Conservation (phyloP, 2,888 invertebrate species). For the Oxyteleia sp. region DNA sequence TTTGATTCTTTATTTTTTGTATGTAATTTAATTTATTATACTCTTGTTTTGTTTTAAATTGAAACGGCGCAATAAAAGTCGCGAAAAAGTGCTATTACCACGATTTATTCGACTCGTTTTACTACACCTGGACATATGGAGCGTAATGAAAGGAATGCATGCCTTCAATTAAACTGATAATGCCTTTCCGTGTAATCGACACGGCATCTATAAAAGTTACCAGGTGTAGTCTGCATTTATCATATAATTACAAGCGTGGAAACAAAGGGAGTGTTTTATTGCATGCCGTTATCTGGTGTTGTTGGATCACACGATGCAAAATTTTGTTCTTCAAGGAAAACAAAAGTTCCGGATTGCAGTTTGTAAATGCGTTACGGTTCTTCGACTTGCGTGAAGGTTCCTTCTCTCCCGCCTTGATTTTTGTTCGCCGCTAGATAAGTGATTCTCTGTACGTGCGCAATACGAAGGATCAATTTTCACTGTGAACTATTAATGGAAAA, state of each 20-base stretch:
- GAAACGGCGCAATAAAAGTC: slow-evolving; percentile 20
- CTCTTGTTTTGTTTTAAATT: too few species aligned
- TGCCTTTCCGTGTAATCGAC: slow-evolving; percentile 23
- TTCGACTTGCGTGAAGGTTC: neutral
- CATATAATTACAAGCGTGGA: slow-evolving; percentile 34
- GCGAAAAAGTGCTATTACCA: slow-evolving; percentile 14
- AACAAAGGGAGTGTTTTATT: slow-evolving; percentile 32
- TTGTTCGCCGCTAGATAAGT: neutral
- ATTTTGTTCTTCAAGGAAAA: slow-evolving; percentile 17
- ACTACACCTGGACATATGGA: slow-evolving; percentile 12
- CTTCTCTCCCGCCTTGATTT: neutral
- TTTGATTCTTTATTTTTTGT: too few species aligned
- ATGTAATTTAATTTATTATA: too few species aligned
- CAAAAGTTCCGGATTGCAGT: slow-evolving; percentile 1
- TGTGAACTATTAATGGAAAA: slow-evolving; percentile 10
- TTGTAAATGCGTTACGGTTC: neutral
- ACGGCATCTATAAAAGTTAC: slow-evolving; percentile 31
- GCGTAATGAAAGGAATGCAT: slow-evolving; percentile 16
- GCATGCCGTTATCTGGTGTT: slow-evolving; percentile 7
- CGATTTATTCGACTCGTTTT: slow-evolving; percentile 20
- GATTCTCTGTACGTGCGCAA: neutral
- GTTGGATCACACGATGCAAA: neutral
- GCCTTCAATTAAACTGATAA: slow-evolving; percentile 30
- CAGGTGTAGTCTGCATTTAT: slow-evolving; percentile 30
- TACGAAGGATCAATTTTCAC: slow-evolving; percentile 26